Percentiles rank a stretch among this genome's conserved stretches.
Evolutionary conservation across 2,888 invertebrate species (phyloP).

Genomic region (Stenichneumon culpator): DNA sequence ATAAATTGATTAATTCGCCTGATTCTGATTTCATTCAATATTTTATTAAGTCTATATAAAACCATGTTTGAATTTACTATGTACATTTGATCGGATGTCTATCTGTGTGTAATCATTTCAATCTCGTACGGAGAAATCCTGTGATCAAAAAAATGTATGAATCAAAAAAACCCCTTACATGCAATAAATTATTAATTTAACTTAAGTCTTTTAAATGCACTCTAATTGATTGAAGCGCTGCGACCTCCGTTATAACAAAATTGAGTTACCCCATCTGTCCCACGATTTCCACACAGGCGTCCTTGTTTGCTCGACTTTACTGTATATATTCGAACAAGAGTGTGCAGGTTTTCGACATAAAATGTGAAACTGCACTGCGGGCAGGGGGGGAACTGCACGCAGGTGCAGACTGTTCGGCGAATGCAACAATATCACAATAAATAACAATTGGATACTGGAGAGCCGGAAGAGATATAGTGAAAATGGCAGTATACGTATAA

Average conservation of each 20-base stretch:
- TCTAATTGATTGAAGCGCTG: background rate
- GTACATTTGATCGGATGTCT: too few relatives aligned
- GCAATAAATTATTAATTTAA: too few relatives aligned
- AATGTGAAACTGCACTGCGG: too few relatives aligned
- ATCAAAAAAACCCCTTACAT: too few relatives aligned
- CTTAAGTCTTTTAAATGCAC: too few relatives aligned
- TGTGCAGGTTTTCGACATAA: background rate
- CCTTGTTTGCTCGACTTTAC: background rate
- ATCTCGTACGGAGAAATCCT: background rate
- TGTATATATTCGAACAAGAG: background rate
- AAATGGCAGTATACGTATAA: constrained; percentile 48
- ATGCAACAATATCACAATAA: constrained; percentile 32
- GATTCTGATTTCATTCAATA: too few relatives aligned
- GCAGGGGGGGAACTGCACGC: background rate
- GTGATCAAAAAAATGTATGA: too few relatives aligned
- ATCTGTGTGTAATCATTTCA: background rate
- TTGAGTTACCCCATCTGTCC: too few relatives aligned
- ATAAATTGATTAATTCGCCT: background rate
- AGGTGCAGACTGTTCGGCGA: background rate
- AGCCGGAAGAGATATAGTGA: constrained; percentile 30
- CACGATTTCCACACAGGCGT: too few relatives aligned
- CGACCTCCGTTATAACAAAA: too few relatives aligned
- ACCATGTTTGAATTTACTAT: background rate
- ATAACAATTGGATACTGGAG: constrained; percentile 34
- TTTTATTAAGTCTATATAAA: too few relatives aligned